Conservation (phyloP, 2,113 vertebrate genomes). For the Crotalus helleri region DNA sequence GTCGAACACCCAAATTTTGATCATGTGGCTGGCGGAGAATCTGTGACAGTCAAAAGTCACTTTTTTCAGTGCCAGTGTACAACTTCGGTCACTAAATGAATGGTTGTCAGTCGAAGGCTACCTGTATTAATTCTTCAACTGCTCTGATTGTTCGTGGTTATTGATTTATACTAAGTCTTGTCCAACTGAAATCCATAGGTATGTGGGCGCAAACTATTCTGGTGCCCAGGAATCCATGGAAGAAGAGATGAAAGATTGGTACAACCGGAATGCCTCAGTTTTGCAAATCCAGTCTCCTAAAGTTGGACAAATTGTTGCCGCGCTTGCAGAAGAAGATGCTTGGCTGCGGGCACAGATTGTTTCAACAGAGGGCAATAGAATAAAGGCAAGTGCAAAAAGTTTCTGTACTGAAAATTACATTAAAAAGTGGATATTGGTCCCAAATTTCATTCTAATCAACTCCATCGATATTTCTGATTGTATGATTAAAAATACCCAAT, state of each 20-base stretch:
- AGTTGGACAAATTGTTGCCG: conserved; percentile 80
- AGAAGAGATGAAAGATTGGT: conserved; percentile 82
- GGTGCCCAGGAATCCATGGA: conserved; percentile 86
- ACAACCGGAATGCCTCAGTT: conserved; percentile 57
- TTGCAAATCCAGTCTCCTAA: conserved; percentile 53
- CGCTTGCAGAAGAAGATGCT: conserved; percentile 79
- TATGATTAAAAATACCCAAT: neutral
- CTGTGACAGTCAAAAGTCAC: neutral
- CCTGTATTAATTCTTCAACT: neutral
- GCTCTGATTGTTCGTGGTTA: neutral
- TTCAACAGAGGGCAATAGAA: conserved; percentile 67
- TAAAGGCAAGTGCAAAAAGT: conserved; percentile 78
- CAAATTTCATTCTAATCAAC: neutral
- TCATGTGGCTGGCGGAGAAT: neutral
- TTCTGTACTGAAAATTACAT: neutral
- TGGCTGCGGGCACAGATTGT: conserved; percentile 81
- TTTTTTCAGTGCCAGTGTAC: neutral
- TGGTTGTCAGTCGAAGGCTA: neutral
- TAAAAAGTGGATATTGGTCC: neutral
- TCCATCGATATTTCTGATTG: neutral
- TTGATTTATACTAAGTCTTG: neutral
- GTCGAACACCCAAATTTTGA: neutral
- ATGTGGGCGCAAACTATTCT: conserved; percentile 88
- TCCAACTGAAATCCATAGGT: conserved; percentile 69
- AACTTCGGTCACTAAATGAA: neutral